Evolutionary conservation across 2,888 invertebrate species (phyloP), one percentile per base, ranked within the genome.

Genomic region (Pyrocoelia pectoralis): DNA sequence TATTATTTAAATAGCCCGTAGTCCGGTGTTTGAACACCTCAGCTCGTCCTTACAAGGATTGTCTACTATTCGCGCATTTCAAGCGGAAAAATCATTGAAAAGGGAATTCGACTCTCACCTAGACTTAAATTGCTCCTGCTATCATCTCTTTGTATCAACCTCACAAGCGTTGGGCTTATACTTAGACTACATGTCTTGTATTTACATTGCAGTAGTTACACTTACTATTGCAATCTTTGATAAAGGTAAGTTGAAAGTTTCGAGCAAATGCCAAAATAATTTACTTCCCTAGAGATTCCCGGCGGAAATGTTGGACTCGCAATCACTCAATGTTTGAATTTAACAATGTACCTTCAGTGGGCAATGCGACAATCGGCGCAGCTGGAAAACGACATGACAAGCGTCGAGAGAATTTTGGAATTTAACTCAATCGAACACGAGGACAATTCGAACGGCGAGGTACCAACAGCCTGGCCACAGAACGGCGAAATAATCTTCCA

Each of bases 1-100:
- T 9, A 13, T 13, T 10, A 4, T 6, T 12, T 12, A 83, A 80
- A 48, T 83, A 94, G 94, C 95, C 67, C 90, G 96, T 63, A 96
- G 96, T 73, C 98, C 98, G 0, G 93, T 98, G n/a, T 98, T 96
- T 83, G 92, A 93, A 1, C 97, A 97, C 77, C 83, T 98, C 73
- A 93, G 91, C 75, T 93, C 95, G 18, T 90, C 95, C 0, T 83
- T 98, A 4, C 92, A 93, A 78, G 98, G 98, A 0, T 84, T 98
- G 65, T 89, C 94, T 0, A 97, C 97, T 0, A 95, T 98, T 46
- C 86, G 97, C 56, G 94, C 97, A 0, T 96, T 94, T 77, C 88
- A 88, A 5, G 94, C 93, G 0, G 91, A 95, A 77, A 86, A 88
- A 55, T 87, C 91, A 17, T 88, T 97, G 48, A 88, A 88, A 43